Evolutionary conservation across 2,797 vertebrate genomes (phyloP).

Genomic region (Catamblyrhynchus diadema): DNA sequence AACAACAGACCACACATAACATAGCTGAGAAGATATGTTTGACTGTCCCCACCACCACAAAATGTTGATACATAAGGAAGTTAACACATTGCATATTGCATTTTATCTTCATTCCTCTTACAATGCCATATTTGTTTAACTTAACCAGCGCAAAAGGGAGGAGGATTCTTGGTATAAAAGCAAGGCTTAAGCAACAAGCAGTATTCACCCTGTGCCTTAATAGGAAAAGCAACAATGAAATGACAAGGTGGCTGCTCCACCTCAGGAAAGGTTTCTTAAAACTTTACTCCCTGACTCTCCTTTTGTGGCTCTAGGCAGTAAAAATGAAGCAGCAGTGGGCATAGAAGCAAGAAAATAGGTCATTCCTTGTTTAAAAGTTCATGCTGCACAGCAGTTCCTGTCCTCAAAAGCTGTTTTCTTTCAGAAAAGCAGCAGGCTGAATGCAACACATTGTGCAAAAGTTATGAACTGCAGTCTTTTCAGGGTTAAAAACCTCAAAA

Average conservation of each 20-base stretch:
- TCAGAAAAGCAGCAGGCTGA: background rate
- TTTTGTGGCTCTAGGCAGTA: background rate
- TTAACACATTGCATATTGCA: background rate
- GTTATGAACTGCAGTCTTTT: background rate
- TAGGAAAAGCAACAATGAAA: background rate
- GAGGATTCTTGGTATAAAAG: background rate
- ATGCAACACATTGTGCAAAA: background rate
- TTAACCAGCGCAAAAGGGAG: background rate
- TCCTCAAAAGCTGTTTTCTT: slow-evolving; percentile 17
- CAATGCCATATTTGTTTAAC: background rate
- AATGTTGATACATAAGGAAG: background rate
- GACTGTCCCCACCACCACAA: background rate
- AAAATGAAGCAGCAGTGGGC: background rate
- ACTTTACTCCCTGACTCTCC: background rate
- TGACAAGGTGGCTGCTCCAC: background rate
- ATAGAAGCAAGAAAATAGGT: slow-evolving; percentile 10
- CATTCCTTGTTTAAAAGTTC: slow-evolving; percentile 30
- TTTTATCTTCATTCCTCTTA: background rate
- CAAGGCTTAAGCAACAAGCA: background rate
- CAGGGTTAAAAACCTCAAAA: background rate
- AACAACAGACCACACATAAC: background rate
- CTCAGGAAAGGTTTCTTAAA: background rate
- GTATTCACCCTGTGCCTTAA: background rate
- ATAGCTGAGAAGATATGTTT: background rate
- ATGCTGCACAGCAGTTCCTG: background rate